A percentile compares a stretch with the other conserved stretches of the same genome.
Conservation (phyloP, 2,888 invertebrate genomes). For the Eupithecia insigniata region DNA sequence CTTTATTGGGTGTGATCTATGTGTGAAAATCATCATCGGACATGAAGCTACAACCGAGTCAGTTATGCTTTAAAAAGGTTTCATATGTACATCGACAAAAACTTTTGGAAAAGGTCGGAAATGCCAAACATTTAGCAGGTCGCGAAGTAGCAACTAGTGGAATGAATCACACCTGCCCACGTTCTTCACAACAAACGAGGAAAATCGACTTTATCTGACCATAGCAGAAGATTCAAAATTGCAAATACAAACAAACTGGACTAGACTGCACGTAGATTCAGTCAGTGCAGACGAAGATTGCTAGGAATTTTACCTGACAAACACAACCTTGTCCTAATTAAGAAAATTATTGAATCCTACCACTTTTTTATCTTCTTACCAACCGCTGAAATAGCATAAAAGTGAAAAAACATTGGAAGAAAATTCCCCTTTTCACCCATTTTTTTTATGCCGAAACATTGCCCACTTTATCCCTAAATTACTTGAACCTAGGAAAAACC, state of each 20-base stretch:
- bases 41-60: background rate
- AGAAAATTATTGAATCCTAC: background rate
- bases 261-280: constrained; percentile 27
- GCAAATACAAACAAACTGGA: background rate
- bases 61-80: constrained; percentile 4
- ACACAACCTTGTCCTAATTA: background rate
- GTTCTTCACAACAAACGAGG: constrained; percentile 16
- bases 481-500: background rate
- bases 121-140: constrained; percentile 33
- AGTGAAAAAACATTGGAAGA: background rate
- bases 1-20: too few species aligned
- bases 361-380: background rate
- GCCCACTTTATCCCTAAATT: background rate
- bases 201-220: constrained; percentile 10
- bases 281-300: constrained; percentile 23
- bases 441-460: background rate
- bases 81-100: background rate
- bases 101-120: constrained; percentile 35
- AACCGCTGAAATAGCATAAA: background rate
- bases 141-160: constrained; percentile 29
- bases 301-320: constrained; percentile 6
- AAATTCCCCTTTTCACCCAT: background rate
- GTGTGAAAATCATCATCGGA: background rate
- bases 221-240: constrained; percentile 12
- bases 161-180: constrained; percentile 41